Evolutionary conservation across 2,888 invertebrate species (phyloP), one percentile per base, ranked within the genome.

Genomic region (Junonia oenone): DNA sequence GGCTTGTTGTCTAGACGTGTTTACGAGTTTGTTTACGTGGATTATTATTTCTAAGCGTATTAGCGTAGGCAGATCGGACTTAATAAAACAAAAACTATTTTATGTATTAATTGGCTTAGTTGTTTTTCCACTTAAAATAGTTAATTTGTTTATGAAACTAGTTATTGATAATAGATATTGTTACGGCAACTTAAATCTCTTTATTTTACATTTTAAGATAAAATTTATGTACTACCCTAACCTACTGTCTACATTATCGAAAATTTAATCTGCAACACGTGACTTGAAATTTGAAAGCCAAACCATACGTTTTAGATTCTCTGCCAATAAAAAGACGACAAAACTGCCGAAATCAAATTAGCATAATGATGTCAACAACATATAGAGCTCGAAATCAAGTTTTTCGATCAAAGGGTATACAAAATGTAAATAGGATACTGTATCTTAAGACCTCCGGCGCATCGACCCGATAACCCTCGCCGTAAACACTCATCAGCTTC

Each of bases 401-500:
- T 54, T 48, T 47, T 67, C 62, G 64, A 73, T 72, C 67, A 49
- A 72, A 73, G 72, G 68, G 67, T 67, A 68, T 68, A 72, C 63
- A 75, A 75, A 74, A 80, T 78, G 73, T 75, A 76, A 78, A 81
- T 73, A 68, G 64, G 63, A 67, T 68, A 68, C 65, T 69, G 69
- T 71, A 71, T 70, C 68, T 56, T 56, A 68, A 70, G 72, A 69
- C 68, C 71, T 68, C 66, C 61, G 62, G 67, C 68, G 64, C 65
- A 68, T 63, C 68, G 63, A 65, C 70, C 68, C 72, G 62, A 56
- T 59, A 62, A 65, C 69, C 72, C 59, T 38, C 59, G 65, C 75
- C 70, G 78, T 85, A 83, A 86, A 83, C 80, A 83, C 80, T 84
- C 82, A 84, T 84, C 81, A 82, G 75, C 62, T 65, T 71, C 72